Evolutionary conservation across 1,140 invertebrate genomes (phyloP), one percentile per base, ranked within the genome.

Genomic region (Drosophila fuyamai): DNA sequence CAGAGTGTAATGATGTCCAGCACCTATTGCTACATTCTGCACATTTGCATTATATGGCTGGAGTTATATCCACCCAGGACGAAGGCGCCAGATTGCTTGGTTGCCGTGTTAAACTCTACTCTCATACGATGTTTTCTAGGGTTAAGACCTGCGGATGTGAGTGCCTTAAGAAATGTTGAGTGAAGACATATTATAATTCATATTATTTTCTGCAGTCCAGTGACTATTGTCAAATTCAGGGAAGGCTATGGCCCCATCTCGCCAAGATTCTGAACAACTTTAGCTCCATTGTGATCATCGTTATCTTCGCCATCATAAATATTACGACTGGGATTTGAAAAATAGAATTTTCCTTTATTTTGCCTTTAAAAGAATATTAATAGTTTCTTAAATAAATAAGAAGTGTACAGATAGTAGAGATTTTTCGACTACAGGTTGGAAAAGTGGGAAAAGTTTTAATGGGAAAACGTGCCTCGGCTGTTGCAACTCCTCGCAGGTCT

Each of bases 301-400:
- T 85, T 9, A 47, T 27, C 8, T 76, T 89, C 5, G 62, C 67
- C 7, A 13, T 62, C 7, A 29, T 73, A 13, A 44, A 76, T 50
- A 12, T 67, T 12, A 54, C 36, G 3, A 65, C 32, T 12, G 48
- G 53, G 18, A 7, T 77, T 81, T 88, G 83, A 86, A 88, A 85
- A 88, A 73, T 55, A 2, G 9, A 60, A 74, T 73, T 86, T 82
- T 88, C 62, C 71, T 86, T 86, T 86, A 89, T 84, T 88, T 61
- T 68, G 65, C 76, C 76, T 70, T 62, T 77, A 13, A 71, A 29
- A 71, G 43, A 67, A 51, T 58, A 67, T 38, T 38, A 40, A 16
- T 66, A 60, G 53, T 51, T 57, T 44, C 82, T 86, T 86, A 86
- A 86, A 86, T 89, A 83, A 86, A 86, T 89, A 88, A 77, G 68